A percentile compares a stretch with the other conserved stretches of the same genome.
Evolutionary conservation across 2,113 vertebrate species (phyloP).

Genomic region (Aplodontia rufa): DNA sequence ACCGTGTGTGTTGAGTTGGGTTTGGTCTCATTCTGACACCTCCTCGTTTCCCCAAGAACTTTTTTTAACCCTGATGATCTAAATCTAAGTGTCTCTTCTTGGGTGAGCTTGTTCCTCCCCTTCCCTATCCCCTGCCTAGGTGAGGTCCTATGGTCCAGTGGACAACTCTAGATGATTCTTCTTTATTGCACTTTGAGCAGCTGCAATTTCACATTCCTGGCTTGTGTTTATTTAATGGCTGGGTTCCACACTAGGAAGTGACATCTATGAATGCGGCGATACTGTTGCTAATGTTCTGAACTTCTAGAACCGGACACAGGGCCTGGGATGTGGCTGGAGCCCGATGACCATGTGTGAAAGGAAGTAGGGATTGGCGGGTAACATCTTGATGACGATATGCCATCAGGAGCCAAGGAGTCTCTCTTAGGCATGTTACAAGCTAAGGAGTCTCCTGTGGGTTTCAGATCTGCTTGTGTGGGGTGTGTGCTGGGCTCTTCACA

Average conservation of each 20-base stretch:
- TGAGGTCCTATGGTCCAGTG: too few relatives aligned
- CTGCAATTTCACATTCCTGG: neutral
- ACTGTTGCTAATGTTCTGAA: neutral
- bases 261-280: neutral
- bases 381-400: neutral
- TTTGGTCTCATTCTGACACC: neutral
- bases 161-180: neutral
- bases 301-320: neutral
- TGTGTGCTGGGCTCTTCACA: accelerated
- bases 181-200: neutral
- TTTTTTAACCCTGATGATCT: neutral
- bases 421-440: too few relatives aligned
- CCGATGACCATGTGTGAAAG: neutral
- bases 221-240: neutral
- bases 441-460: neutral
- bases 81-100: neutral
- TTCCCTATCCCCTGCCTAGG: neutral
- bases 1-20: neutral
- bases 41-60: neutral
- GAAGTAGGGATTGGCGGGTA: neutral
- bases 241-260: neutral
- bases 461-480: accelerated
- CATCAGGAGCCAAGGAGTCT: neutral
- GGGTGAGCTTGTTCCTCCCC: neutral
- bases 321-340: neutral